Evolutionary conservation across 1,140 invertebrate species (phyloP), one percentile per base, ranked within the genome.

Genomic region (Euglossa dilemma): DNA sequence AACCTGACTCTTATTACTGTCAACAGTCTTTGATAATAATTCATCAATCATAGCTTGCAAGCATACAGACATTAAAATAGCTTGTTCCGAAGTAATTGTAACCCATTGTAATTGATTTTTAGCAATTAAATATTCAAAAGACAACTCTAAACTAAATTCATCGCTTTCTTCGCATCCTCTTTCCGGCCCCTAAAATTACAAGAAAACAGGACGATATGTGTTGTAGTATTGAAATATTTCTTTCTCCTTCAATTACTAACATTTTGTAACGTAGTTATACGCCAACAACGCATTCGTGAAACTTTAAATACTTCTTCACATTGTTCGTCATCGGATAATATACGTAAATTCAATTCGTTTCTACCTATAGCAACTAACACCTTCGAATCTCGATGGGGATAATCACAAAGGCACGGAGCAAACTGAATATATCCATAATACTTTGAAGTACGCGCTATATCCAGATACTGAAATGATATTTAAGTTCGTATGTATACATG

Each of bases 21-120:
- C 96, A 90, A 96, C 95, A 92, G 97, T 97, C 93, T 98, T 98
- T 86, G 97, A 95, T 87, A 99, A 95, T 85, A 99, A 94, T 93
- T 99, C 98, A 93, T 99, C 98, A 0, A 99, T 98, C 96, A 99
- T 98, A 6, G 97, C 96, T 93, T 99, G 98, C 71, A 99, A 95
- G 93, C 98, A 99, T 72, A 98, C 97, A 69, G 98, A 99, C 95
- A 99, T 98, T 61, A 99, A 96, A 92, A 99, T 98, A 20, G 98
- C 97, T 94, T 98, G 97, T 77, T 98, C 96, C 88, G 98, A 99
- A 57, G 96, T 95, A 79, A 99, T 96, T 18, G 97, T 98, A 50
- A 99, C 97, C 98, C 98, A 99, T 89, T 98, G 97, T 71, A 99
- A 94, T 69, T 97, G 97, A 91, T 99, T 98, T 94, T 97, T 98